These are phyloP conservation scores for Pandion haliaetus DNA, from an alignment of 2,113 vertebrate genomes.

Conservation along the genomic window DNA sequence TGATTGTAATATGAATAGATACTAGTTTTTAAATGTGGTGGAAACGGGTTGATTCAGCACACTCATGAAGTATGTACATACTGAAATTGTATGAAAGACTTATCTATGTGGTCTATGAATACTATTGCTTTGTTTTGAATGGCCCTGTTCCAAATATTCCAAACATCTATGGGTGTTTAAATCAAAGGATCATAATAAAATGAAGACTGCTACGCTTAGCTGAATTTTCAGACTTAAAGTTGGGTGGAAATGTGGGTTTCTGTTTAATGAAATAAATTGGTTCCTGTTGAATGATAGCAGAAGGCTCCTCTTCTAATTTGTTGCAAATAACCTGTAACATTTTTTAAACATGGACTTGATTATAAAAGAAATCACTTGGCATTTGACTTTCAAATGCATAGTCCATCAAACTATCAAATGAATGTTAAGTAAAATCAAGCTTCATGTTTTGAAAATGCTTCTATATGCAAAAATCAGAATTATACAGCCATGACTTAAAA, in stretches of 20 bases:
- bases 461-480: conserved; percentile 47
- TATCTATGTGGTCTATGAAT: neutral
- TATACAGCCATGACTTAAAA: conserved; percentile 44
- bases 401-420: conserved; percentile 35
- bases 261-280: conserved; percentile 63
- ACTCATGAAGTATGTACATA: neutral
- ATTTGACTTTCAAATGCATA: conserved; percentile 69
- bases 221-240: neutral
- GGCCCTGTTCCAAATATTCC: neutral
- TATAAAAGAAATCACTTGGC: conserved; percentile 22
- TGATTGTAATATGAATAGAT: neutral
- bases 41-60: neutral
- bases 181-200: neutral
- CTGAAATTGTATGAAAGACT: neutral
- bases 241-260: neutral
- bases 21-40: neutral
- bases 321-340: conserved; percentile 43
- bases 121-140: neutral
- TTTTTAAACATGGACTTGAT: conserved; percentile 28
- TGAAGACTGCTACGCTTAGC: neutral
- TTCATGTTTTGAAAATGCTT: conserved; percentile 55
- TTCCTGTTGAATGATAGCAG: conserved; percentile 44
- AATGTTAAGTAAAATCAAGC: conserved; percentile 68
- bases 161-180: neutral
- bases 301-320: conserved; percentile 50